Conservation (phyloP, 2,888 invertebrate genomes). For the Oligia latruncula region DNA sequence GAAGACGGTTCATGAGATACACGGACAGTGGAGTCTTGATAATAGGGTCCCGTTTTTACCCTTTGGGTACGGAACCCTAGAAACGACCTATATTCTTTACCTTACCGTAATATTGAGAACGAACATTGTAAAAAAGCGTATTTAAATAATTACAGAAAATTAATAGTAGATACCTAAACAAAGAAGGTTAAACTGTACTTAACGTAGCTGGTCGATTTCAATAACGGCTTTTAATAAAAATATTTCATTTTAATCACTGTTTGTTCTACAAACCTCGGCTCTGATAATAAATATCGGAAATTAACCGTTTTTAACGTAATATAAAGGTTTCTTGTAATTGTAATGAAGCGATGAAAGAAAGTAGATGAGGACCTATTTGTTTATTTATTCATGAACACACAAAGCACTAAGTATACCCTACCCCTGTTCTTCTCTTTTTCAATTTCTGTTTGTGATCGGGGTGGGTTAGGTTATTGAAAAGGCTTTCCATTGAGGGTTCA, state of each 20-base stretch:
- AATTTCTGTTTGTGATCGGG: neutral
- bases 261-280: neutral
- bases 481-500: neutral
- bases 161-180: neutral
- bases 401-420: neutral
- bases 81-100: neutral
- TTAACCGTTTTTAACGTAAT: neutral
- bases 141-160: neutral
- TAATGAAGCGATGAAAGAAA: neutral
- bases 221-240: slow-evolving; percentile 14
- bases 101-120: neutral
- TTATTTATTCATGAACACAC: neutral
- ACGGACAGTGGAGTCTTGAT: too few relatives aligned
- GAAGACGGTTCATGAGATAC: too few relatives aligned
- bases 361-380: neutral
- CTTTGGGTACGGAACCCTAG: too few relatives aligned
- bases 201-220: neutral
- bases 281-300: slow-evolving; percentile 11
- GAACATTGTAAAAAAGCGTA: neutral
- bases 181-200: neutral
- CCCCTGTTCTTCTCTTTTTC: neutral
- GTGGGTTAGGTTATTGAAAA: neutral
- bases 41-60: too few relatives aligned
- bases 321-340: neutral
- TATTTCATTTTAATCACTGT: slow-evolving; percentile 28